phyloP scores from a whole-genome alignment of 2,797 vertebrate species.

The Clarias fuscus region DNA sequence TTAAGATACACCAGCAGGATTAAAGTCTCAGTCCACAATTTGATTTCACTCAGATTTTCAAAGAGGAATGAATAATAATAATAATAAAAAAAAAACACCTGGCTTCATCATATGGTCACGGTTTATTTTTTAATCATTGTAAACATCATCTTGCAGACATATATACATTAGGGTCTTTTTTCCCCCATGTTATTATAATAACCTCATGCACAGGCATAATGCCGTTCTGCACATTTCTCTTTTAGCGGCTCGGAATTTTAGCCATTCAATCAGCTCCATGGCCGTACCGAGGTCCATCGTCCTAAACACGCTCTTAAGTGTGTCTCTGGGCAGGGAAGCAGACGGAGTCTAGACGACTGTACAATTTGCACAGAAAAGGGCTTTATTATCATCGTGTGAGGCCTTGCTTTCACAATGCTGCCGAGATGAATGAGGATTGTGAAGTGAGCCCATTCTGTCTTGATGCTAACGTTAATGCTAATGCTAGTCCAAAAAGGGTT shows the following conservation, averaged over 20 bases:
- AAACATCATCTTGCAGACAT: not conserved
- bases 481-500: constrained; percentile 39
- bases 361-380: constrained; percentile 47
- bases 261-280: constrained; percentile 37
- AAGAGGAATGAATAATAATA: not conserved
- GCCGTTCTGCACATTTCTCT: constrained; percentile 43
- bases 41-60: not conserved
- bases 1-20: no score
- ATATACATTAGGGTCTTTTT: not conserved
- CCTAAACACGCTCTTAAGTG: constrained; percentile 47
- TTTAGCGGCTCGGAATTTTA: constrained; percentile 46
- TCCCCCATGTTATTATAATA: constrained; percentile 7
- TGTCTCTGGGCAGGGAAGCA: constrained; percentile 38
- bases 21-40: not conserved
- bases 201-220: constrained; percentile 17
- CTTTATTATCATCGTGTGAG: constrained; percentile 53
- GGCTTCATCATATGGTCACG: not conserved
- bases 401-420: constrained; percentile 41
- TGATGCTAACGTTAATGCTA: constrained; percentile 43
- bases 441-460: constrained; percentile 35
- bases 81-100: no score
- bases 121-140: not conserved
- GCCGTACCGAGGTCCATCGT: constrained; percentile 15
- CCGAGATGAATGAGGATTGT: constrained; percentile 36
- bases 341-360: constrained; percentile 45